Conservation (phyloP, 2,888 invertebrate genomes). For the Pecten maximus region DNA sequence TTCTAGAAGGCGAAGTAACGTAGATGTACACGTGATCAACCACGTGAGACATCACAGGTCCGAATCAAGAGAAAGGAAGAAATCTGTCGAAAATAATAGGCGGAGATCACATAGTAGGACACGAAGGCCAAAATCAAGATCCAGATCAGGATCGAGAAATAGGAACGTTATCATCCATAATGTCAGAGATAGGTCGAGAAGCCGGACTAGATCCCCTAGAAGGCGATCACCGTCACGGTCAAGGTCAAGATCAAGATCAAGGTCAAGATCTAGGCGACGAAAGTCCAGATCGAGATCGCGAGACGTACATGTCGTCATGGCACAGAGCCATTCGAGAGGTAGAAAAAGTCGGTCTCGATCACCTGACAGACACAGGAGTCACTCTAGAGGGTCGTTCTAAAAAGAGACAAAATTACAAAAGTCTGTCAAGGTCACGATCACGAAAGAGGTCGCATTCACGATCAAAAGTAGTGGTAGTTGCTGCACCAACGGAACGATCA, state of each 20-base stretch:
- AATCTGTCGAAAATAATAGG: not conserved
- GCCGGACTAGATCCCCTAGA: constrained; percentile 9
- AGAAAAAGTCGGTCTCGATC: constrained; percentile 34
- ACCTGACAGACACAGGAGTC: constrained; percentile 17
- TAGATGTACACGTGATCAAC: constrained; percentile 40
- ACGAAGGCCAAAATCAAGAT: not conserved
- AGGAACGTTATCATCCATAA: not conserved
- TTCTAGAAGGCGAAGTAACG: constrained; percentile 35
- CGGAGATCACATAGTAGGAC: constrained; percentile 13
- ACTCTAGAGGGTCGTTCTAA: not conserved
- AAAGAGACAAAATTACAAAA: not conserved
- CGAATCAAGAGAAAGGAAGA: not conserved
- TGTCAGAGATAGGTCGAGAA: not conserved
- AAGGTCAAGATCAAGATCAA: constrained; percentile 37
- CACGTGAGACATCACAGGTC: not conserved
- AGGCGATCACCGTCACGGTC: constrained; percentile 36
- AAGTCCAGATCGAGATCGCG: not conserved
- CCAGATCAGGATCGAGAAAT: constrained; percentile 35
- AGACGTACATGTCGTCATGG: constrained; percentile 36
- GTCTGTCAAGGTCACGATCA: constrained; percentile 15
- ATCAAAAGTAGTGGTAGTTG: constrained; percentile 9
- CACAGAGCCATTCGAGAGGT: not conserved
- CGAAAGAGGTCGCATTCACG: not conserved
- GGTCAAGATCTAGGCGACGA: constrained; percentile 34
- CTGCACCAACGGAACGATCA: not conserved